Percentiles rank a stretch among this genome's conserved stretches.
Conservation (phyloP, 2,797 vertebrate genomes). For the Numenius phaeopus region DNA sequence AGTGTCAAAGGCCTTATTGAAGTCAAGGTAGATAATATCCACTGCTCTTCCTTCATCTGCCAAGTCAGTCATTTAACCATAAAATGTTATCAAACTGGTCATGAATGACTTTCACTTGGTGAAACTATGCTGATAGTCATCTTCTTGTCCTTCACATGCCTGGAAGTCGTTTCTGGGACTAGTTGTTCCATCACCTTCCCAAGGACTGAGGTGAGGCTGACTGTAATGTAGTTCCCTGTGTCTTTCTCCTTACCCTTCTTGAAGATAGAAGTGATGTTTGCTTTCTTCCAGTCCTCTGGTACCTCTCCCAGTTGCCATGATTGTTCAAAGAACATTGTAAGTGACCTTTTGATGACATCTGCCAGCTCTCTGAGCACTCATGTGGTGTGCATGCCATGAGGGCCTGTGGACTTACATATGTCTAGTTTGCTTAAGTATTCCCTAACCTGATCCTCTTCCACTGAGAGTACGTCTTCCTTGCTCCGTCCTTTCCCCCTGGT, state of each 20-base stretch:
- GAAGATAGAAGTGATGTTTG: not conserved
- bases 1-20: not conserved
- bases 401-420: not conserved
- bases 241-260: not conserved
- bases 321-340: not conserved
- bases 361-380: not conserved
- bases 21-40: not conserved
- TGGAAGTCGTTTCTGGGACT: not conserved
- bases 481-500: not conserved
- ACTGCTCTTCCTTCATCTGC: not conserved
- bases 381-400: not conserved
- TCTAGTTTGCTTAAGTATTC: not conserved
- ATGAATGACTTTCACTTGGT: not conserved
- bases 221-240: not conserved
- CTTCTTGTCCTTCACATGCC: not conserved
- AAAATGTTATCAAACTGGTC: not conserved
- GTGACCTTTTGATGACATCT: not conserved
- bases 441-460: not conserved
- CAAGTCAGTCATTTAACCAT: not conserved
- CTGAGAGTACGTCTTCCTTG: fast-evolving
- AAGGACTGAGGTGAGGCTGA: not conserved
- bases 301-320: not conserved
- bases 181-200: not conserved
- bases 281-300: not conserved
- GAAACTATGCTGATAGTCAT: not conserved